Conservation (phyloP, 2,113 vertebrate genomes). For the Corapipo altera region DNA sequence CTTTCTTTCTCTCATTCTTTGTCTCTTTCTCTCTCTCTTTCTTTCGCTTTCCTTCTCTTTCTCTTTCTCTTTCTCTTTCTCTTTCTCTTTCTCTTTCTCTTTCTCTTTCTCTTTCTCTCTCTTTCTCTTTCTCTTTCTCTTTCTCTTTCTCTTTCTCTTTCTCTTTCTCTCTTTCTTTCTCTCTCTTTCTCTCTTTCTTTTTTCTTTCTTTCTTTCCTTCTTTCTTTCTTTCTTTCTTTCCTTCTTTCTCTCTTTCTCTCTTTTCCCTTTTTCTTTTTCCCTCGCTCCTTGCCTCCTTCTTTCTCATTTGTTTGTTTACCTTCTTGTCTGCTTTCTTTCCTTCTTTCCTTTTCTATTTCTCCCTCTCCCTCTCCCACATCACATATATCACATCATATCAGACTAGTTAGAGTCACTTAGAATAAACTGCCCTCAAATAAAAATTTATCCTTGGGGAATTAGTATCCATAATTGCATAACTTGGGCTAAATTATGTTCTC, state of each 20-base stretch:
- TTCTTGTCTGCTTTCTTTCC: no score
- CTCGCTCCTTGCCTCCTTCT: background rate
- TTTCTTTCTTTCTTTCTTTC: no score
- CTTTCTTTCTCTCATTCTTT: no score
- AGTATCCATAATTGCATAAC: constrained; percentile 1
- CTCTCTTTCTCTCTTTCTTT: rapidly evolving
- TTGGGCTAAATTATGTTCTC: constrained; percentile 25
- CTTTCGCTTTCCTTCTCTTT: no score
- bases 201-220: no score
- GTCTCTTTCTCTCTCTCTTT: rapidly evolving
- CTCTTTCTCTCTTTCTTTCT: no score
- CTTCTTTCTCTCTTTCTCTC: no score
- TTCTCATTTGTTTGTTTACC: background rate
- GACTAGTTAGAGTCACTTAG: background rate
- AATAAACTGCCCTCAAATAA: constrained; percentile 26
- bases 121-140: rapidly evolving
- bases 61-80: rapidly evolving
- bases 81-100: no score
- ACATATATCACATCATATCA: background rate
- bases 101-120: background rate
- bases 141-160: no score
- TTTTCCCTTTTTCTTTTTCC: no score
- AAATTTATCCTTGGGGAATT: constrained; percentile 17
- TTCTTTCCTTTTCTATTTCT: background rate
- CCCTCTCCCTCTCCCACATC: background rate